Evolutionary conservation across 2,888 invertebrate genomes (phyloP), one percentile per base, ranked within the genome.

Genomic region (Ectemnius cavifrons): DNA sequence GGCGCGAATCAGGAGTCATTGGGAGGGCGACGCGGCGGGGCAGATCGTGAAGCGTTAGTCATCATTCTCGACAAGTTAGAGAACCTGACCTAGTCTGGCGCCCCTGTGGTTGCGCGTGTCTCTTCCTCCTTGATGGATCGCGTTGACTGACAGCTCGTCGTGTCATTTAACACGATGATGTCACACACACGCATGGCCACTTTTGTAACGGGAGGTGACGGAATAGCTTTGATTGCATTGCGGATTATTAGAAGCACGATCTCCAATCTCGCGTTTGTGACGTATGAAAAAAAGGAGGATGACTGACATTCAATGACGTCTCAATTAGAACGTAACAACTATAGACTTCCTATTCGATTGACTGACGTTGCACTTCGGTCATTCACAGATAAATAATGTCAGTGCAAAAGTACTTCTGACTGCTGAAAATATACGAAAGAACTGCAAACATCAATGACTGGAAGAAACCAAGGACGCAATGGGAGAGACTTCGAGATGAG

Each of bases 131-230:
- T 37, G 37, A 56, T 11, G 47, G 66, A 28, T 18, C 20, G 46
- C 64, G 16, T 46, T 47, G 37, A 37, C 8, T 37, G 37, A 37
- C 37, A 8, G 37, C 37, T 37, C 6, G 6, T 11, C 37, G 37
- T 37, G 37, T 37, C 37, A 37, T 80, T 80, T 82, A 80, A 75
- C 78, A 58, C 78, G 73, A 73, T 84, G 85, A 85, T 85, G 85
- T 84, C 85, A 85, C 75, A 57, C 8, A 37, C 37, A 6, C 37
- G 37, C 37, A 6, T 6, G 2, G 37, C 5, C 8, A 37, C 28
- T 28, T 70, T 78, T 69, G 74, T 82, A 84, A 82, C 84, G 79
- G 79, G 14, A 75, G 79, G 77, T 83, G 82, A 83, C 84, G 84
- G 56, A 61, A 11, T 45, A 13, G 56, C 68, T 67, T 74, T 73